Base-by-base conservation (phyloP, 2,888 invertebrate genomes). In the Erebia palarica region DNA sequence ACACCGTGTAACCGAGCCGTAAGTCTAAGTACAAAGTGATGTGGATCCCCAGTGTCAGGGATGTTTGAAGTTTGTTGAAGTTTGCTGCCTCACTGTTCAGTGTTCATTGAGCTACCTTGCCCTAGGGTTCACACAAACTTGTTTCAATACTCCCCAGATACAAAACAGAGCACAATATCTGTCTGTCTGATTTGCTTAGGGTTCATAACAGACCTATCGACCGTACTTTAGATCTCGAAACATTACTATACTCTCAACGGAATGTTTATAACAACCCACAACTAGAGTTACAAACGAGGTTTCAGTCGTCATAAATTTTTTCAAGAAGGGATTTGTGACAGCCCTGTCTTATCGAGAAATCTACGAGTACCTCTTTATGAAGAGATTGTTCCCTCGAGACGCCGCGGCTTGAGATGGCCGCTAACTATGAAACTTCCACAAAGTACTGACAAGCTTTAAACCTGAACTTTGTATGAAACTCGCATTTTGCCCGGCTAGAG, bases 1-100 rank as follows among this genome's bases (percentile, higher is more conserved):
- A n/a, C 13, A 14, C 7, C 8, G 2, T 51, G 8, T 51, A 51
- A 51, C 18, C 3, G 16, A 57, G 21, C 18, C 13, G 0, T 13
- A 21, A 13, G 21, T 9, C 9, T 16, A 16, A 53, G 16, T 16
- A 16, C 16, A 16, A 53, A 53, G 16, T 53, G 16, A 53, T 53
- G 14, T 49, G 13, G 49, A 53, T 53, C 53, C 21, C 21, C 57
- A 21, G 57, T 21, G 57, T 21, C 21, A 57, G 57, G 11, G 55
- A 10, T 57, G 21, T 57, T 21, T 21, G 21, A 57, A 57, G 55
- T 57, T 57, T 57, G 57, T 57, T 11, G 18, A 21, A 57, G 57
- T 57, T 57, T 57, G 57, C 9, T 57, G 13, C 4, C 21, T 53
- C 57, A 57, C 21, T 21, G 11, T 57, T 13, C 57, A 21, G 21